These are phyloP conservation scores for Leptarthrus brevirostris DNA, from an alignment of 2,888 invertebrate species.

Conservation along the genomic window DNA sequence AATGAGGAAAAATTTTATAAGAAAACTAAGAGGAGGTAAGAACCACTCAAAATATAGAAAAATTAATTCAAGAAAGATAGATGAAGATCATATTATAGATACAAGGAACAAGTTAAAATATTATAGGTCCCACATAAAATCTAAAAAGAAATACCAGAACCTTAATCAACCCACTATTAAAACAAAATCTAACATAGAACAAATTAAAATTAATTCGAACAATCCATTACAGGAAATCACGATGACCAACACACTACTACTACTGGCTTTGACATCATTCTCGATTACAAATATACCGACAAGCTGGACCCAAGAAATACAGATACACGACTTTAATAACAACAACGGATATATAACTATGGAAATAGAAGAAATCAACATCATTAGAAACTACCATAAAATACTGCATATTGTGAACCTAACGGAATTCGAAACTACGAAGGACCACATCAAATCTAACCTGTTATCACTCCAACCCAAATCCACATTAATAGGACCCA, in stretches of 20 bases:
- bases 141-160: slow-evolving; percentile 52
- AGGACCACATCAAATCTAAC: slow-evolving; percentile 50
- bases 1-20: slow-evolving; percentile 9
- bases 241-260: slow-evolving; percentile 37
- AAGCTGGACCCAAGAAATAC: slow-evolving; percentile 13
- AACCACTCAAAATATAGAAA: slow-evolving; percentile 55
- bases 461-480: no score
- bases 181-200: no score
- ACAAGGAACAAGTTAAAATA: slow-evolving; percentile 53
- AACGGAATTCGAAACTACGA: no score
- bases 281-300: no score
- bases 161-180: slow-evolving; percentile 49
- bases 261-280: no score
- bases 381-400: no score
- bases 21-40: slow-evolving; percentile 51
- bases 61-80: slow-evolving; percentile 48
- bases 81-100: slow-evolving; percentile 52
- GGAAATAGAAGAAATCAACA: no score
- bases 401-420: no score
- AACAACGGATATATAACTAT: slow-evolving; percentile 53
- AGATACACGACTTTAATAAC: slow-evolving; percentile 50
- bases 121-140: slow-evolving; percentile 53
- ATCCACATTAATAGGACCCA: no score
- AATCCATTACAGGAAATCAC: slow-evolving; percentile 24
- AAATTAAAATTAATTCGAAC: slow-evolving; percentile 33